Evolutionary conservation across 2,113 vertebrate species (phyloP).

Genomic region (Dicerorhinus sumatrensis): DNA sequence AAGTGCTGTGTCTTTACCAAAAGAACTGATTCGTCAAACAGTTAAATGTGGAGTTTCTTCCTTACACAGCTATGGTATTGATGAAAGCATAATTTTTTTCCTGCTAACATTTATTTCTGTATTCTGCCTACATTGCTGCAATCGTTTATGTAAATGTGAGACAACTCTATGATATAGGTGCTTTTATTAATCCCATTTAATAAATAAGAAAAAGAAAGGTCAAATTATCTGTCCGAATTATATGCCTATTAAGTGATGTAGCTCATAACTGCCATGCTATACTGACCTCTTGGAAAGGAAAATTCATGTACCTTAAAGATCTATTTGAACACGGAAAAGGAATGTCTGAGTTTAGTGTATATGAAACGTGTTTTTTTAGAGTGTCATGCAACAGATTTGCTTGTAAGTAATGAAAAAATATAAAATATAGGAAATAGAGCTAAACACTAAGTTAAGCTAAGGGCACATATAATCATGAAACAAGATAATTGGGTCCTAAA

Average conservation of each 20-base stretch:
- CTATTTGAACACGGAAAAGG: neutral
- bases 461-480: neutral
- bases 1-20: neutral
- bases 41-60: neutral
- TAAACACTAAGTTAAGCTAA: slow-evolving; percentile 11
- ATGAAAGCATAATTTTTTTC: neutral
- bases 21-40: neutral
- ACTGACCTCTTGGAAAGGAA: neutral
- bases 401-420: neutral
- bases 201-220: neutral
- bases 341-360: neutral
- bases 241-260: neutral
- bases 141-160: neutral
- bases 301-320: slow-evolving; percentile 16
- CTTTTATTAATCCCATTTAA: neutral
- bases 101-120: neutral
- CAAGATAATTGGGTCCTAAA: neutral
- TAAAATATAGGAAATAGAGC: neutral
- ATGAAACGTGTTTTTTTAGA: neutral
- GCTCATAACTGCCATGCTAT: neutral
- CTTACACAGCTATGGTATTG: neutral
- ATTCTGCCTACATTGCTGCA: neutral
- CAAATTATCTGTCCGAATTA: neutral
- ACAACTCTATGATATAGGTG: neutral
- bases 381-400: neutral